phyloP scores from a whole-genome alignment of 2,113 vertebrate species.

The Petrocephalus zakoni region DNA sequence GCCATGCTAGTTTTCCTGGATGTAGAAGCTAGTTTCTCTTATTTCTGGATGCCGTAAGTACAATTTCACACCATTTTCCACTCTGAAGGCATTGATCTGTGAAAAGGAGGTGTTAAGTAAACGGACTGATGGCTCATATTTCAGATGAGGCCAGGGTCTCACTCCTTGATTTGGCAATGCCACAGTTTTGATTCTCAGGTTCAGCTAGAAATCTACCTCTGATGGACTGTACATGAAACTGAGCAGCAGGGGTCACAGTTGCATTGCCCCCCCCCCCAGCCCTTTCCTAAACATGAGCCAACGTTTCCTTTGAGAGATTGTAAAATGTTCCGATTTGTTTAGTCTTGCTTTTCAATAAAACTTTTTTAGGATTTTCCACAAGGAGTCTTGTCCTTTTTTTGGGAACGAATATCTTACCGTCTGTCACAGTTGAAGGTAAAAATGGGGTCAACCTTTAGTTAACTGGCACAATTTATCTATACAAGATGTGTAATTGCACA shows the following conservation, averaged over 20 bases:
- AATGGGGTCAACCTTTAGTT: not conserved
- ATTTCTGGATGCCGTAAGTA: not conserved
- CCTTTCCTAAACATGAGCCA: conserved; percentile 69
- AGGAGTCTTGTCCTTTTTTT: conserved; percentile 8
- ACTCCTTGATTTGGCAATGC: conserved; percentile 38
- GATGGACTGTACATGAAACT: conserved; percentile 59
- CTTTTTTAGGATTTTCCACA: conserved; percentile 89
- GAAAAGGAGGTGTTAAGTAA: not conserved
- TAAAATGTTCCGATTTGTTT: conserved; percentile 71
- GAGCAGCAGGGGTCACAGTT: conserved; percentile 72
- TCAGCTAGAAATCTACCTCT: conserved; percentile 94
- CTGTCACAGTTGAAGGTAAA: not conserved
- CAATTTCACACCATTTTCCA: not conserved
- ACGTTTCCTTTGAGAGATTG: conserved; percentile 65
- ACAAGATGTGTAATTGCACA: conserved; percentile 45
- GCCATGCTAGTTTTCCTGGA: not conserved
- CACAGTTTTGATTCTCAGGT: conserved; percentile 84
- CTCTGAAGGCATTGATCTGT: not conserved
- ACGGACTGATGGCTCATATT: not conserved
- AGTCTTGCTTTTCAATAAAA: conserved; percentile 89
- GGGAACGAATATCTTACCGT: not conserved
- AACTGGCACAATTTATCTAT: not conserved
- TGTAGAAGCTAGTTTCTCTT: not conserved
- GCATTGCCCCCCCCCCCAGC: conserved; percentile 37
- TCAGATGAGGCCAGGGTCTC: not conserved